phyloP scores from a whole-genome alignment of 2,113 vertebrate species.

The Noturus placidus region DNA sequence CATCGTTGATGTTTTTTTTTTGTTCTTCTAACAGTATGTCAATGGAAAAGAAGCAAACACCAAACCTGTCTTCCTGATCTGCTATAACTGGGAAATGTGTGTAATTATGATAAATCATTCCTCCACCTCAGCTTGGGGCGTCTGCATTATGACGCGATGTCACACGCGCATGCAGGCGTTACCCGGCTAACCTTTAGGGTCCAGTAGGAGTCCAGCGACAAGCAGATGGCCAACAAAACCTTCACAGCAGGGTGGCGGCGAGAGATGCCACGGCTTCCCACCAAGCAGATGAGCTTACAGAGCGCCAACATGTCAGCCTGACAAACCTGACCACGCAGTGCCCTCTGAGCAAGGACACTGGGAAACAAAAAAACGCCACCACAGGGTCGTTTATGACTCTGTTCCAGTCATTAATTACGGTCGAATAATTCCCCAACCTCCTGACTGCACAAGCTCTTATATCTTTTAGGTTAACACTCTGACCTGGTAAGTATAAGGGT shows the following conservation, averaged over 20 bases:
- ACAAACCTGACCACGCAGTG: constrained; percentile 65
- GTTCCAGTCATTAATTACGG: neutral
- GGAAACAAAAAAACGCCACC: neutral
- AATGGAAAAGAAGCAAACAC: neutral
- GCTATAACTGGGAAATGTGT: neutral
- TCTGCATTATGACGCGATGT: constrained; percentile 9
- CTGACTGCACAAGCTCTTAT: neutral
- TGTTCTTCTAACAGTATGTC: neutral
- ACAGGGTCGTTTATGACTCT: neutral
- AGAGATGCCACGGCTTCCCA: constrained; percentile 72
- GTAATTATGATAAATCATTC: neutral
- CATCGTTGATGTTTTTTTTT: neutral
- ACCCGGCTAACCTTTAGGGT: constrained; percentile 62
- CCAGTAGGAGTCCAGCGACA: constrained; percentile 63
- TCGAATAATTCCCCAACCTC: neutral
- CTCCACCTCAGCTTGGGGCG: neutral
- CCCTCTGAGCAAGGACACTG: constrained; percentile 69
- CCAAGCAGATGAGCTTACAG: constrained; percentile 73
- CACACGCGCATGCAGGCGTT: constrained; percentile 1
- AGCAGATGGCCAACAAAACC: constrained; percentile 73
- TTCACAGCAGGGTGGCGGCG: constrained; percentile 67
- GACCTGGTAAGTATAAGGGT: neutral
- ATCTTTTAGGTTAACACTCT: neutral
- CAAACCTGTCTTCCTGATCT: neutral
- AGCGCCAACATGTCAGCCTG: constrained; percentile 57